These are phyloP conservation scores for Montipora sp. DNA, from an alignment of 64 coral and sea anemone species.

Conservation along the genomic window DNA sequence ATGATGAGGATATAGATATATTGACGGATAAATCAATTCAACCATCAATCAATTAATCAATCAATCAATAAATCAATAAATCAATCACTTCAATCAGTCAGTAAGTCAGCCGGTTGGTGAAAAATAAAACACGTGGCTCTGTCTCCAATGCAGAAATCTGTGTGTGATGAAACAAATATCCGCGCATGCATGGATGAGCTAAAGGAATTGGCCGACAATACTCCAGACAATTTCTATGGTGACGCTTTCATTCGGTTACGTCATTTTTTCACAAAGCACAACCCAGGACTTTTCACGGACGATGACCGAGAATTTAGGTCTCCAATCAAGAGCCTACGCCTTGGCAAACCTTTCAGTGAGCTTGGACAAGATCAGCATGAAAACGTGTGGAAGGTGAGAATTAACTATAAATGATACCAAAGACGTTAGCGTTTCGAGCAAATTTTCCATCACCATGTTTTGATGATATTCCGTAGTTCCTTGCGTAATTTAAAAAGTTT, in stretches of 20 bases:
- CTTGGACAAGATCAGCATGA: not conserved
- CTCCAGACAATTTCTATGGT: constrained; percentile 49
- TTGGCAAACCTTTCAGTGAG: constrained; percentile 54
- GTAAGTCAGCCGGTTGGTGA: no score
- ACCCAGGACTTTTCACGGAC: constrained; percentile 49
- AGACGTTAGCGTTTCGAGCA: not conserved
- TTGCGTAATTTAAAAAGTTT: not conserved
- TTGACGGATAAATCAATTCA: no score
- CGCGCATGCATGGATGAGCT: constrained; percentile 70
- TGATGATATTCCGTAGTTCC: no score
- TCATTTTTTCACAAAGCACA: constrained; percentile 46
- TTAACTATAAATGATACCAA: not conserved
- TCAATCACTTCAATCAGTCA: not conserved
- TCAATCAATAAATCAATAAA: not conserved
- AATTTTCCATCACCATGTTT: not conserved
- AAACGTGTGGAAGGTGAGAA: constrained; percentile 36
- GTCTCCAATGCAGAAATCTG: constrained; percentile 31
- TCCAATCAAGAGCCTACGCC: constrained; percentile 44
- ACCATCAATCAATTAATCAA: not conserved
- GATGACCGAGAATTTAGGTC: constrained; percentile 68
- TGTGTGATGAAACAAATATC: constrained; percentile 69
- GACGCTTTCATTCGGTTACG: constrained; percentile 82
- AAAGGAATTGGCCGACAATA: constrained; percentile 73
- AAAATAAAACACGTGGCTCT: no score
- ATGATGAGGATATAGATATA: no score